phyloP scores from a whole-genome alignment of 2,797 vertebrate species.

The Sorex maritimensis region DNA sequence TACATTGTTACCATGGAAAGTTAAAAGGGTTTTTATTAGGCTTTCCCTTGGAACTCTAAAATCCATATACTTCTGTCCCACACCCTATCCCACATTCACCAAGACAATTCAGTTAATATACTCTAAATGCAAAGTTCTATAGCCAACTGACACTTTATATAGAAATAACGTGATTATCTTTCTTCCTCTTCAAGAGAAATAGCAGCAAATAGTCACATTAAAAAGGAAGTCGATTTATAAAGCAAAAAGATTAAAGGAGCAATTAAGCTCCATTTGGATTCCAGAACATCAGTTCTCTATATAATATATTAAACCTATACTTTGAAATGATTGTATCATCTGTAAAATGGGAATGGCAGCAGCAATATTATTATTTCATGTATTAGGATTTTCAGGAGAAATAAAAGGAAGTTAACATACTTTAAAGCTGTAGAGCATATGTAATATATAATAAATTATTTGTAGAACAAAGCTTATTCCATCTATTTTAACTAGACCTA shows the following conservation, averaged over 20 bases:
- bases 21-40: too few species aligned
- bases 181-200: neutral
- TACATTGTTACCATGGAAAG: too few species aligned
- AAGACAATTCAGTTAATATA: neutral
- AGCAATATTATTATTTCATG: neutral
- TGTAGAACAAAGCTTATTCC: neutral
- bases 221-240: constrained; percentile 22
- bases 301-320: neutral
- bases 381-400: constrained; percentile 17
- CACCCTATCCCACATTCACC: neutral
- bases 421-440: neutral
- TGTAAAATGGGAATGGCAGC: neutral
- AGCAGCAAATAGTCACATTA: neutral
- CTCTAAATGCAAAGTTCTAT: neutral
- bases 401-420: neutral
- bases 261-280: neutral
- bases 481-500: neutral
- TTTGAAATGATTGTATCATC: constrained; percentile 30
- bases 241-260: constrained; percentile 7
- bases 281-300: neutral
- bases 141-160: neutral
- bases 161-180: constrained; percentile 1
- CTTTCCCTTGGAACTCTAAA: too few species aligned
- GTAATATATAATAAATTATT: neutral
- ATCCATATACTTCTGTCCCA: too few species aligned